phyloP scores from a whole-genome alignment of 2,113 vertebrate genomes.

The Hypocryptadius cinnamomeus region DNA sequence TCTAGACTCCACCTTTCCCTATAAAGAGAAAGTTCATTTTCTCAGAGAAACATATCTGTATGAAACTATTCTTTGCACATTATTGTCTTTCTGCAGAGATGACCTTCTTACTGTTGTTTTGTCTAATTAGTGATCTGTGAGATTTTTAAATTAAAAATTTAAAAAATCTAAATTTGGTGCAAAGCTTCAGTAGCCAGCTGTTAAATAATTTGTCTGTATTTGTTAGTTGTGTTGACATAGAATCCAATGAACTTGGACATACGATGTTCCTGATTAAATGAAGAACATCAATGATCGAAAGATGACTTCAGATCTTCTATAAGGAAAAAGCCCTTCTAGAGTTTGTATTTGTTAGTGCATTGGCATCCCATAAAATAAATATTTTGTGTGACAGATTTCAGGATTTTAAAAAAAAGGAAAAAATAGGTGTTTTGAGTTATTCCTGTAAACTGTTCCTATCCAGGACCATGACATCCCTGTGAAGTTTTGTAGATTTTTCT shows the following conservation, averaged over 20 bases:
- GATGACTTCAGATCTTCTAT: neutral
- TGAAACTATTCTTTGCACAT: neutral
- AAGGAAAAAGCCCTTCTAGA: neutral
- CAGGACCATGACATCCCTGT: neutral
- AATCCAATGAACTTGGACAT: neutral
- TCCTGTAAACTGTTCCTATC: neutral
- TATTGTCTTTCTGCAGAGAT: neutral
- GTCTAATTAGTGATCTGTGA: neutral
- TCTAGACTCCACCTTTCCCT: neutral
- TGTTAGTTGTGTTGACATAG: neutral
- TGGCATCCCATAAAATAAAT: neutral
- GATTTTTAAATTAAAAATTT: neutral
- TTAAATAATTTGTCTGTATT: neutral
- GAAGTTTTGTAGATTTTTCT: neutral
- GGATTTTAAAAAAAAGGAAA: neutral
- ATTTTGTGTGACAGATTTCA: neutral
- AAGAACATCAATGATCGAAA: neutral
- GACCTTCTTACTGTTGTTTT: neutral
- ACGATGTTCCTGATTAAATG: neutral
- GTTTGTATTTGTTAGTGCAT: neutral
- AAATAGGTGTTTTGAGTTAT: neutral
- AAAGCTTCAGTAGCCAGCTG: neutral
- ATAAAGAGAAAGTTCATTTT: neutral
- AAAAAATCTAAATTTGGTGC: neutral
- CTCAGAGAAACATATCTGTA: neutral